Evolutionary conservation across 2,113 vertebrate species (phyloP), one percentile per base, ranked within the genome.

Genomic region (Brachyistius frenatus): DNA sequence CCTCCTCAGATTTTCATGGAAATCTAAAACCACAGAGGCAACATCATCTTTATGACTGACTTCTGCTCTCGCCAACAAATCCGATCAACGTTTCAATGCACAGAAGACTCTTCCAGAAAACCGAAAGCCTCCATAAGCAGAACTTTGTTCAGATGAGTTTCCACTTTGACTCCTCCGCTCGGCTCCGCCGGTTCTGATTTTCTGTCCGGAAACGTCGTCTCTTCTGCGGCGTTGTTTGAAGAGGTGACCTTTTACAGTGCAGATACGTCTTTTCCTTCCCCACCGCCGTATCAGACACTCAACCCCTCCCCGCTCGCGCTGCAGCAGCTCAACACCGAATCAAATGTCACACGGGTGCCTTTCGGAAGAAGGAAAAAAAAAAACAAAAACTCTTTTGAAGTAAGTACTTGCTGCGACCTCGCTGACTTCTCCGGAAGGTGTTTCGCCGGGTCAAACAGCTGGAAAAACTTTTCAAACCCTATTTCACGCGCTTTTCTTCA

Each of bases 221-320:
- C 55, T 11, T 83, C 66, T 55, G 66, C 65, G 2, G 46, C 66
- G 60, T 66, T 78, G 70, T 67, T 23, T 60, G 79, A 73, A 78
- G 66, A 67, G 79, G 79, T 91, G 90, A 89, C 85, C 87, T 93
- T 92, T 84, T 60, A 65, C 62, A n/a, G 73, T 4, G 44, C 83
- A 90, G 77, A 89, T 84, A 67, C 82, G 62, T 77, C 37, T 73
- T 66, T 88, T 78, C 53, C 67, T 68, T 65, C 58, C 33, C 36
- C 74, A 9, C 56, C 7, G 9, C 50, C 57, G 84, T 53, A 73
- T 87, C 83, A 90, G 80, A 60, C 58, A 44, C 84, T 83, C 67
- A 64, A 35, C 65, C 60, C 36, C 54, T 70, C 67, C 6, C 47
- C 71, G 80, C 67, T 67, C 66, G 73, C 67, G 8, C 81, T 41